Evolutionary conservation across 1,140 invertebrate species (phyloP).

Genomic region (Teleogryllus occipitalis): DNA sequence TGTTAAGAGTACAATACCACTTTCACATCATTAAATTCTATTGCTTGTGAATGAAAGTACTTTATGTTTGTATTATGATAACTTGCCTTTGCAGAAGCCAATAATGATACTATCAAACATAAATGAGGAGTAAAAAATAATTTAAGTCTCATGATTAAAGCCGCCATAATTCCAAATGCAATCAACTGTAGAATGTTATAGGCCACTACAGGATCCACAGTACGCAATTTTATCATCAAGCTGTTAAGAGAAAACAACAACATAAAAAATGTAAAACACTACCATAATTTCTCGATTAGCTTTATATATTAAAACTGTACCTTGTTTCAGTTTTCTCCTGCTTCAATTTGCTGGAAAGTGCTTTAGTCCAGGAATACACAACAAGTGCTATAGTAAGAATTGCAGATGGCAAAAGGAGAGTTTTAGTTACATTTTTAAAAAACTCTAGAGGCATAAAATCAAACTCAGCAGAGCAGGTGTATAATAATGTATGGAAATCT

Average conservation of each 20-base stretch:
- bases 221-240: neutral
- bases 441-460: constrained; percentile 60
- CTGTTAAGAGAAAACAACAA: neutral
- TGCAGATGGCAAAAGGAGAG: constrained; percentile 49
- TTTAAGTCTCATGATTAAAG: constrained; percentile 75
- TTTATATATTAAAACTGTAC: neutral
- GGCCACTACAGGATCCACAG: constrained; percentile 37
- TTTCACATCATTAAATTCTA: too few species aligned
- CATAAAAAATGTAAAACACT: neutral
- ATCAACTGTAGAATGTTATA: constrained; percentile 61
- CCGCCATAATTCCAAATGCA: constrained; percentile 64
- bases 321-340: neutral
- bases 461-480: constrained; percentile 76
- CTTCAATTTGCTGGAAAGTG: neutral
- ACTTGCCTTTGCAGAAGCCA: constrained; percentile 43
- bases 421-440: constrained; percentile 41
- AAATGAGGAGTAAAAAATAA: constrained; percentile 74
- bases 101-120: constrained; percentile 58
- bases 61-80: neutral
- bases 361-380: constrained; percentile 38
- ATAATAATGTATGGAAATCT: constrained; percentile 74
- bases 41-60: too few species aligned
- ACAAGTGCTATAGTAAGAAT: constrained; percentile 39
- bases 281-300: neutral
- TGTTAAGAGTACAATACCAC: too few species aligned